Conservation (phyloP, 2,888 invertebrate species). For the Dynastes grantii region DNA sequence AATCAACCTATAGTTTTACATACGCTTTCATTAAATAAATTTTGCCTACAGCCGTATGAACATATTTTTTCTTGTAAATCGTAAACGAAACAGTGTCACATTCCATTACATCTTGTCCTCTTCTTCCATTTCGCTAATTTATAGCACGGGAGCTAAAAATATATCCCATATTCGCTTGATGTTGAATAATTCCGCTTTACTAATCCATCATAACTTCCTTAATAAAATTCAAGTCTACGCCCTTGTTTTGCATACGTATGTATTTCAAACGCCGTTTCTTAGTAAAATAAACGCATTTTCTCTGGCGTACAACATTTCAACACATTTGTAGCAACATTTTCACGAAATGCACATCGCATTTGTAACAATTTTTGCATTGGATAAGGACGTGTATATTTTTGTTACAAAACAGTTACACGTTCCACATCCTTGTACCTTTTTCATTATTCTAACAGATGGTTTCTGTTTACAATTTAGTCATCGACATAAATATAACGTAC, state of each 20-base stretch:
- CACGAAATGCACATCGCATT: neutral
- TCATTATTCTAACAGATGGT: too few species aligned
- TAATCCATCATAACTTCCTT: neutral
- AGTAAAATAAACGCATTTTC: neutral
- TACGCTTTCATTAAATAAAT: too few species aligned
- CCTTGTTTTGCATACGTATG: neutral
- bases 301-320: neutral
- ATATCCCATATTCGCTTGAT: neutral
- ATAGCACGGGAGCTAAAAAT: neutral
- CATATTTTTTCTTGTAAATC: too few species aligned
- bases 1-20: too few species aligned
- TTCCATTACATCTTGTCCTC: neutral
- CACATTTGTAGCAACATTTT: neutral
- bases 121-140: conserved; percentile 6
- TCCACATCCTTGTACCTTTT: too few species aligned
- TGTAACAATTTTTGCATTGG: neutral
- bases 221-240: neutral
- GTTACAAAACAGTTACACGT: too few species aligned
- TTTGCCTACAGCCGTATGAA: too few species aligned
- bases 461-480: too few species aligned
- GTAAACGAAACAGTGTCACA: neutral
- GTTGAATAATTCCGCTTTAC: too few species aligned
- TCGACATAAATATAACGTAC: too few species aligned
- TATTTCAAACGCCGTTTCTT: neutral
- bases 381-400: neutral